Base-by-base conservation (phyloP, 1,140 invertebrate genomes). In the Propsilocerus akamusi region DNA sequence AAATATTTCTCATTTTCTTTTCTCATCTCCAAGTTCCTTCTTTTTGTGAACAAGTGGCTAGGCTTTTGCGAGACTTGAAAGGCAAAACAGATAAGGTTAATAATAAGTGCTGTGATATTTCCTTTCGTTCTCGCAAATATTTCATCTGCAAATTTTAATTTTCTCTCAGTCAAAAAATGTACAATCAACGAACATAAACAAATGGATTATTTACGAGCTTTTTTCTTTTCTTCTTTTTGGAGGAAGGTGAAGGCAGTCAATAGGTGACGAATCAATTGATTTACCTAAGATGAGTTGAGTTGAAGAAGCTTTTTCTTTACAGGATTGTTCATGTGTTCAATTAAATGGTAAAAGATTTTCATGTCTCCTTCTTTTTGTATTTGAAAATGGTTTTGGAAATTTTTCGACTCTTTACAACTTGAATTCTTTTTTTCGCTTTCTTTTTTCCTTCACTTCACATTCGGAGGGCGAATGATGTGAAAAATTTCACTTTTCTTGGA, bases 301-400 rank as follows among this genome's bases (percentile, higher is more conserved):
- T 41, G 34, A 41, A n/a, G n/a, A n/a, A 41, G 22, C 34, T 41
- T 41, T 41, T 41, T 41, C 34, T 17, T 41, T 41, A 41, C 34
- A 41, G 34, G 22, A n/a, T 20, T 41, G 17, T 41, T 41, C 34
- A 41, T 41, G 34, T 41, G 28, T 30, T 30, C 28, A 30, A 30
- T 30, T 30, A 30, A 30, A n/a, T 30, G 14, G 17, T 41, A 41
- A 41, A 41, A 41, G 34, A 14, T 41, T 41, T 10, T 41, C 34
- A 41, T 41, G 17, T 41, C 34, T 41, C 14, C 11, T 30, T 30
- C 28, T n/a, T 30, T n/a, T 30, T 30, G 11, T 41, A 20, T 4
- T 20, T 8, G 17, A 17, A 20, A 20, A 20, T 20, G 6, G 14
- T 41, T 41, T 20, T 20, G 4, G 17, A 41, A 20, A 20, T 41